These are phyloP conservation scores for Conus ventricosus DNA, from an alignment of 1,140 invertebrate genomes.

Conservation along the genomic window DNA sequence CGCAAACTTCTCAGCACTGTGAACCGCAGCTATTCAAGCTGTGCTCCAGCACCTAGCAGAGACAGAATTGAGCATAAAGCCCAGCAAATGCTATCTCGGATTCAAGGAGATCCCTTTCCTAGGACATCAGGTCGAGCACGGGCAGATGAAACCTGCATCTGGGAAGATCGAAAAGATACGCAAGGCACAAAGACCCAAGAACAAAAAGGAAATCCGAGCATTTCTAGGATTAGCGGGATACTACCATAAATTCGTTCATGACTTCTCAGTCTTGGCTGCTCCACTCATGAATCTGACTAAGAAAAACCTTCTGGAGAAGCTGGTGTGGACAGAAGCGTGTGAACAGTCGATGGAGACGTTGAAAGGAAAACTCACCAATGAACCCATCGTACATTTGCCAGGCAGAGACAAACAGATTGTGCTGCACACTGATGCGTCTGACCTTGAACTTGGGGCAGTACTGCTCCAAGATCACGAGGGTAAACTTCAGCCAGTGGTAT, in stretches of 20 bases:
- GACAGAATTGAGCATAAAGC: constrained; percentile 30
- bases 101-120: constrained; percentile 36
- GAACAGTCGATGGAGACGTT: background rate
- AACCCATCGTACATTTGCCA: background rate
- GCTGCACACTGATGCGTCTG: no score
- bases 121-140: constrained; percentile 39
- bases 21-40: background rate
- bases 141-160: constrained; percentile 51
- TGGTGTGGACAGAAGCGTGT: background rate
- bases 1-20: no score
- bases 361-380: background rate
- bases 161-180: constrained; percentile 68
- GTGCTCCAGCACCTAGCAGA: constrained; percentile 30
- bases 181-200: constrained; percentile 57
- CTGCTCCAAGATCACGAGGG: no score
- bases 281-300: constrained; percentile 34
- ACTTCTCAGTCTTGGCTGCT: constrained; percentile 50
- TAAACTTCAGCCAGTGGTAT: no score
- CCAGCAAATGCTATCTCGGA: constrained; percentile 40
- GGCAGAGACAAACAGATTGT: background rate
- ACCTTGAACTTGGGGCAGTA: no score
- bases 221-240: constrained; percentile 67
- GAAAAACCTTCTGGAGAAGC: background rate
- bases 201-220: constrained; percentile 48
- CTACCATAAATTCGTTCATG: constrained; percentile 70